phyloP scores from a whole-genome alignment of 2,113 vertebrate genomes.

The Podocnemis expansa region DNA sequence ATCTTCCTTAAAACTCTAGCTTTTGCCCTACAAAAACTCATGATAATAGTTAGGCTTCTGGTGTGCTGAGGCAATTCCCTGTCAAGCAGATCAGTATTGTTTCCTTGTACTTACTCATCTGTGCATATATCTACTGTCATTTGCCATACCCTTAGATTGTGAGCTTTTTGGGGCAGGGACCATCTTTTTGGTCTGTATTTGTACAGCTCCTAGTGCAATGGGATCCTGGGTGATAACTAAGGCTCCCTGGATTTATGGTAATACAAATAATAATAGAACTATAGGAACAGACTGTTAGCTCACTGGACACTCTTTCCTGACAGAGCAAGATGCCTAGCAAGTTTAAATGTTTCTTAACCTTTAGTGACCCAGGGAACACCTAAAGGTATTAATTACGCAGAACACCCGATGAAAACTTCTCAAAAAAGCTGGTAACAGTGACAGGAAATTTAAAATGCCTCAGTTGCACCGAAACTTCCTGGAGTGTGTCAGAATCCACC shows the following conservation, averaged over 20 bases:
- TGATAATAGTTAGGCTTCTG: not conserved
- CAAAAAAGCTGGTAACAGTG: no score
- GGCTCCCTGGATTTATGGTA: not conserved
- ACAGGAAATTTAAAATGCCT: no score
- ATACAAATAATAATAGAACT: not conserved
- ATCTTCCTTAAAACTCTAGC: not conserved
- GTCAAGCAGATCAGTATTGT: not conserved
- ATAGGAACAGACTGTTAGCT: not conserved
- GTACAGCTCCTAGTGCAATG: not conserved
- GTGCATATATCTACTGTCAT: not conserved
- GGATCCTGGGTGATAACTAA: not conserved
- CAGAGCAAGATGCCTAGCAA: not conserved
- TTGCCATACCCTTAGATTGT: not conserved
- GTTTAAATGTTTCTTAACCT: no score
- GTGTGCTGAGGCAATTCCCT: not conserved
- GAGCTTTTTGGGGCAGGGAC: not conserved
- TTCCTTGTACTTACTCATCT: not conserved
- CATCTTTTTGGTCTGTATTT: not conserved
- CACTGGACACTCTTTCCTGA: not conserved
- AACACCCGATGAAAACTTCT: no score
- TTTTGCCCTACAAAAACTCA: not conserved
- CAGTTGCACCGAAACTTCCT: no score
- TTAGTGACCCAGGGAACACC: no score
- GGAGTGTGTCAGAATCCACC: no score
- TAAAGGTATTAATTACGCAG: no score